These are phyloP conservation scores for Oasisia sp. DNA, from an alignment of 2,888 invertebrate genomes.

Conservation along the genomic window DNA sequence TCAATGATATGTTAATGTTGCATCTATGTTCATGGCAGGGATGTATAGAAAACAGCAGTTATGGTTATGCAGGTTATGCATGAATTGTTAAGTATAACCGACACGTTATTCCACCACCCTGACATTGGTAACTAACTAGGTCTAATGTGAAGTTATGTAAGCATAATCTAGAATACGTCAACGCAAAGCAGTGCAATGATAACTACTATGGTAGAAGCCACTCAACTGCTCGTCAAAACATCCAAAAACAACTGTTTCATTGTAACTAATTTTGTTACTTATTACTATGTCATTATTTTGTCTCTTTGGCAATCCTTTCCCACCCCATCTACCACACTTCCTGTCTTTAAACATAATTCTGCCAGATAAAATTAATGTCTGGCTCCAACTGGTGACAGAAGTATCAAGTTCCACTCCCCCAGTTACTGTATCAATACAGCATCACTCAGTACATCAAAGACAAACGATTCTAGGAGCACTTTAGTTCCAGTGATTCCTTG, in stretches of 20 bases:
- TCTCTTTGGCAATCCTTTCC: background rate
- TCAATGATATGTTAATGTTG: background rate
- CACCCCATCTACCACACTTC: background rate
- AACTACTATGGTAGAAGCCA: background rate
- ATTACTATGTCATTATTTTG: background rate
- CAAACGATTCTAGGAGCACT: background rate
- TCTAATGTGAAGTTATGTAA: background rate
- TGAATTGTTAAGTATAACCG: background rate
- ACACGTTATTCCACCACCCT: background rate
- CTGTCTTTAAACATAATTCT: background rate
- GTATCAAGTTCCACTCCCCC: background rate
- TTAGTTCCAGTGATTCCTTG: background rate
- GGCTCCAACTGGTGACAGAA: background rate
- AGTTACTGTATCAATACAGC: background rate
- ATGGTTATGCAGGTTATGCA: background rate
- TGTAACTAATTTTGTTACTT: background rate
- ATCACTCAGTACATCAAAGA: background rate
- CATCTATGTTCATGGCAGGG: background rate
- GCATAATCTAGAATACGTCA: background rate
- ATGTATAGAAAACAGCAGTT: background rate
- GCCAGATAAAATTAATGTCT: background rate
- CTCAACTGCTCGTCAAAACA: too few species aligned
- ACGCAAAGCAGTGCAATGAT: background rate
- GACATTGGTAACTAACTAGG: background rate
- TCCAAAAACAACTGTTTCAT: too few species aligned